A percentile compares a stretch with the other conserved stretches of the same genome.
Conservation (phyloP, 1,140 invertebrate genomes). For the Nymphalis io region DNA sequence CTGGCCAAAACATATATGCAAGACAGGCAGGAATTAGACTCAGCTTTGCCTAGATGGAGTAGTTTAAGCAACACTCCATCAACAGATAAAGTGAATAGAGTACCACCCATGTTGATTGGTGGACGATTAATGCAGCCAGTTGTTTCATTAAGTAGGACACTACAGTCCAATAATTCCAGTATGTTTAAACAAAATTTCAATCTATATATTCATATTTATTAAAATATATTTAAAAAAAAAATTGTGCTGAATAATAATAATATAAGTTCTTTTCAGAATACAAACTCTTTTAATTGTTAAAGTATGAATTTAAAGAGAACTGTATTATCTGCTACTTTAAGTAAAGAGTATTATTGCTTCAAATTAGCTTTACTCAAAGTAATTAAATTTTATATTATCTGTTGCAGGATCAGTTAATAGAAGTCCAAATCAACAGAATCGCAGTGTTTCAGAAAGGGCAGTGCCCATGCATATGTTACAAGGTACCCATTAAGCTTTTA, state of each 20-base stretch:
- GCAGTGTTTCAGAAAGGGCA: conserved; percentile 51
- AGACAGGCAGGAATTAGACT: conserved; percentile 56
- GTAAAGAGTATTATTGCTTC: too few species aligned
- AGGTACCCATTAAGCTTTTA: conserved; percentile 41
- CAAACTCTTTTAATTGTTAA: too few species aligned
- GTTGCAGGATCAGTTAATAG: conserved; percentile 48
- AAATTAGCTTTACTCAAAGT: too few species aligned
- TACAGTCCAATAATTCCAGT: conserved; percentile 50
- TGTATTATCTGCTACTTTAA: too few species aligned
- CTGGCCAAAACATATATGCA: conserved; percentile 60
- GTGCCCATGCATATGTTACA: conserved; percentile 69
- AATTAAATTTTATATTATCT: conserved; percentile 5
- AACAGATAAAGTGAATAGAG: conserved; percentile 57
- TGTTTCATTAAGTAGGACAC: conserved; percentile 59
- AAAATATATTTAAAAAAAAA: neutral
- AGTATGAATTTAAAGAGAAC: too few species aligned
- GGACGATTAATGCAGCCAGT: conserved; percentile 67
- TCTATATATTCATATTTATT: too few species aligned
- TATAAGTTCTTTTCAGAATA: too few species aligned
- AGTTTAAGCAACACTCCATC: conserved; percentile 47
- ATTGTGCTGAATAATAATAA: too few species aligned
- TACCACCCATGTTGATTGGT: conserved; percentile 61
- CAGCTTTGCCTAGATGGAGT: conserved; percentile 55
- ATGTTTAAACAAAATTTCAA: conserved; percentile 37
- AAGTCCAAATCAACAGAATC: conserved; percentile 50